These are phyloP conservation scores for Syrista parreyssii DNA, from an alignment of 2,888 invertebrate genomes.

Conservation along the genomic window DNA sequence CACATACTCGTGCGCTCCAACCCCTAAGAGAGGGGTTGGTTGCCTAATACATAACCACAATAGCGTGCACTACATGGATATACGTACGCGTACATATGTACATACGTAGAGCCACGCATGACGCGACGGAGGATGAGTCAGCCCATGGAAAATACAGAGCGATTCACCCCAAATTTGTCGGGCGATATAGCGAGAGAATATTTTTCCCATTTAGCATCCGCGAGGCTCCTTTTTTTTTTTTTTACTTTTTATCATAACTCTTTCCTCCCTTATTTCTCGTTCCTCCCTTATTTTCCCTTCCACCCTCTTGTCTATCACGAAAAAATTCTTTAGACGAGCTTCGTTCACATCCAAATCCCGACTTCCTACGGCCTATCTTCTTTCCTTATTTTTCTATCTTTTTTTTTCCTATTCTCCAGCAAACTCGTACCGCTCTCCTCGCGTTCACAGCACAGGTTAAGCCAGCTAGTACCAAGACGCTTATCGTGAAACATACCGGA, in stretches of 20 bases:
- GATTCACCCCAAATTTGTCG: neutral
- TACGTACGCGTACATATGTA: neutral
- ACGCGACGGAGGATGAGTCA: slow-evolving; percentile 43
- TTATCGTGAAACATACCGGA: slow-evolving; percentile 55
- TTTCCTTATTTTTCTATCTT: too few relatives aligned
- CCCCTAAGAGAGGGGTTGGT: neutral
- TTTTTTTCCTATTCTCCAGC: too few relatives aligned
- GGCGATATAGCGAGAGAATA: neutral
- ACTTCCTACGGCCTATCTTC: too few relatives aligned
- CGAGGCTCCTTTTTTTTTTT: neutral
- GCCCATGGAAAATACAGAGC: slow-evolving; percentile 30
- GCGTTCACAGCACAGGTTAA: too few relatives aligned
- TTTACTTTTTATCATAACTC: slow-evolving; percentile 28
- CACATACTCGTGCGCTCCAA: neutral
- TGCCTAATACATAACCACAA: slow-evolving; percentile 3
- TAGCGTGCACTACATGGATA: neutral
- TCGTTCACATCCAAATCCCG: too few relatives aligned
- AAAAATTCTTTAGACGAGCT: too few relatives aligned
- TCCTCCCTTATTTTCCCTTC: slow-evolving; percentile 12
- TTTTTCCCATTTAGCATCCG: neutral
- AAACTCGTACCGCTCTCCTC: too few relatives aligned
- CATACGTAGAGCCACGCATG: slow-evolving; percentile 34
- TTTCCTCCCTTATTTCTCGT: neutral
- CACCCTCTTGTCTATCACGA: too few relatives aligned
- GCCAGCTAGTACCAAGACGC: slow-evolving; percentile 19